Evolutionary conservation across 1,140 invertebrate genomes (phyloP).

Genomic region (Zeugodacus cucurbitae): DNA sequence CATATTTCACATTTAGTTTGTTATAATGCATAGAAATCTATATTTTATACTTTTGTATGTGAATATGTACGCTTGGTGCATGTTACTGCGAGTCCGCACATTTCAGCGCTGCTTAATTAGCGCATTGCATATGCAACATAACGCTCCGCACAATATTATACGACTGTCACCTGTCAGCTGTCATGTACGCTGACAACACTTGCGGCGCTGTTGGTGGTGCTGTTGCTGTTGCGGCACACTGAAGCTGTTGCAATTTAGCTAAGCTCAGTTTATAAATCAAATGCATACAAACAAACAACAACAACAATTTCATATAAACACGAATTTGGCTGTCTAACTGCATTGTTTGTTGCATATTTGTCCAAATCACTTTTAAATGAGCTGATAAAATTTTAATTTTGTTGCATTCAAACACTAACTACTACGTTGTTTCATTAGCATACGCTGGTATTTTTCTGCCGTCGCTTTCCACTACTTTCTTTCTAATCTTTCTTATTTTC

Average conservation of each 20-base stretch:
- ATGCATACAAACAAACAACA: background rate
- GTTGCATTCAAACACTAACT: background rate
- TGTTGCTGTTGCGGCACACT: background rate
- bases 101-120: background rate
- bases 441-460: background rate
- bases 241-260: background rate
- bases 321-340: background rate
- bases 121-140: background rate
- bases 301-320: background rate
- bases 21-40: background rate
- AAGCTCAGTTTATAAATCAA: background rate
- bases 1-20: background rate
- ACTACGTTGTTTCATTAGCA: background rate
- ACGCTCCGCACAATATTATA: background rate
- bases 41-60: background rate
- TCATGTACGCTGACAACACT: slow-evolving; percentile 24
- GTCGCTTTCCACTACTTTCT: background rate
- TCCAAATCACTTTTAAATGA: slow-evolving; percentile 25
- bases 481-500: background rate
- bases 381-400: slow-evolving; percentile 29
- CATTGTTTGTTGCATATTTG: slow-evolving; percentile 3
- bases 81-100: no score
- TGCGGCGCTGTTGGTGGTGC: background rate
- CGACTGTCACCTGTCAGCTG: background rate
- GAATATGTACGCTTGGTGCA: background rate